Evolutionary conservation across 2,888 invertebrate genomes (phyloP).

Genomic region (Mechanitis messenoides): DNA sequence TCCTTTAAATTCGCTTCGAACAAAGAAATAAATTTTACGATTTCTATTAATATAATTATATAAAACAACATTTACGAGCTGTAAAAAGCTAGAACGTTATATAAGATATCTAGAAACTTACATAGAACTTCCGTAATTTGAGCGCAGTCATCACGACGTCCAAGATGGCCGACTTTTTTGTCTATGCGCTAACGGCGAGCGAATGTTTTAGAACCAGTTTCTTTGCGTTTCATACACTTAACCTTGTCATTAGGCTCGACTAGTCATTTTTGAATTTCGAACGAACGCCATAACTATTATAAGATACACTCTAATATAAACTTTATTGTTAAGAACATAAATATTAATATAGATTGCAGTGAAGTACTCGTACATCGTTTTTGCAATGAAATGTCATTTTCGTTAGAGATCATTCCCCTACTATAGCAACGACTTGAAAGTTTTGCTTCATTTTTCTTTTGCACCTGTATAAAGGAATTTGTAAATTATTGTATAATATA

Average conservation of each 20-base stretch:
- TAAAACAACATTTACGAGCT: no score
- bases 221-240: slow-evolving; percentile 43
- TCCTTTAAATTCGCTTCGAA: no score
- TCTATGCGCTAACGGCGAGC: slow-evolving; percentile 40
- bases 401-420: slow-evolving; percentile 37
- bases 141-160: slow-evolving; percentile 36
- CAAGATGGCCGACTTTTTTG: slow-evolving; percentile 43
- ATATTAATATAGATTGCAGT: slow-evolving; percentile 17
- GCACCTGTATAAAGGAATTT: neutral
- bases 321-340: neutral
- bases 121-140: slow-evolving; percentile 23
- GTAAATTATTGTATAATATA: no score
- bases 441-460: slow-evolving; percentile 3
- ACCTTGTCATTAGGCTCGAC: slow-evolving; percentile 44
- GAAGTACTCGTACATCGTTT: slow-evolving; percentile 23
- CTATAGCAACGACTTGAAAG: slow-evolving; percentile 29
- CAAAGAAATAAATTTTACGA: no score
- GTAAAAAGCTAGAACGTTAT: neutral
- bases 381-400: slow-evolving; percentile 31
- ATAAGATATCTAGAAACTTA: neutral
- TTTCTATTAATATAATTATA: no score
- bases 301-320: slow-evolving; percentile 1
- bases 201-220: slow-evolving; percentile 43
- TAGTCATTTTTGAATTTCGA: slow-evolving; percentile 39
- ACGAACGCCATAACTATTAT: slow-evolving; percentile 25